Percentiles rank a stretch among this genome's conserved stretches.
Conservation (phyloP, 2,888 invertebrate genomes). For the Neoitamus cyanurus region DNA sequence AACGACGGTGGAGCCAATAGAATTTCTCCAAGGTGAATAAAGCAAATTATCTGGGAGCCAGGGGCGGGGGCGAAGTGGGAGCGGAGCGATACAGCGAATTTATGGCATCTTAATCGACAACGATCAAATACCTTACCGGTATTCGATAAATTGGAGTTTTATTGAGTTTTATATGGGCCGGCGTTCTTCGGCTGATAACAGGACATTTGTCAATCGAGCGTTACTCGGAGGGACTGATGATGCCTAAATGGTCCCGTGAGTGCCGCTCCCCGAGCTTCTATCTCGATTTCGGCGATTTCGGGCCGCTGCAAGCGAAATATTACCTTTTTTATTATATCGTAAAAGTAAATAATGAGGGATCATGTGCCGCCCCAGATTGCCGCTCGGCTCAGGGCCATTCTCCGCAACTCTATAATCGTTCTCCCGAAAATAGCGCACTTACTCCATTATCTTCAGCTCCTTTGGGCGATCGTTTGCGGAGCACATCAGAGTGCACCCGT, state of each 20-base stretch:
- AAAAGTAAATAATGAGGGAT: slow-evolving; percentile 43
- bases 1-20: slow-evolving; percentile 32
- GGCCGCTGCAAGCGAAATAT: slow-evolving; percentile 21
- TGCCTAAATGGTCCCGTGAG: slow-evolving; percentile 39
- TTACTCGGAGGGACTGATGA: slow-evolving; percentile 27
- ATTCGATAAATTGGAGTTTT: slow-evolving; percentile 45
- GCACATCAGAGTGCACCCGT: background rate
- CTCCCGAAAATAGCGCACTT: background rate
- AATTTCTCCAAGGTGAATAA: slow-evolving; percentile 44
- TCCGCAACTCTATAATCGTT: slow-evolving; percentile 1
- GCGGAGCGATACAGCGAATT: slow-evolving; percentile 32
- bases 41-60: slow-evolving; percentile 36
- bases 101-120: slow-evolving; percentile 44
- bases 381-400: background rate
- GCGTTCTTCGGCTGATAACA: slow-evolving; percentile 24
- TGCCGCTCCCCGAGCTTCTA: slow-evolving; percentile 13
- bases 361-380: slow-evolving; percentile 20
- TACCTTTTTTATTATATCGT: slow-evolving; percentile 41
- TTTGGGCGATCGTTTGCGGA: background rate
- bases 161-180: slow-evolving; percentile 43
- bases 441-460: background rate
- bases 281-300: slow-evolving; percentile 29
- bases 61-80: background rate
- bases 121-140: slow-evolving; percentile 42
- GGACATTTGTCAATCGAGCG: slow-evolving; percentile 42